Evolutionary conservation across 2,797 vertebrate genomes (phyloP), one percentile per base, ranked within the genome.

Genomic region (Sitta carolinensis): DNA sequence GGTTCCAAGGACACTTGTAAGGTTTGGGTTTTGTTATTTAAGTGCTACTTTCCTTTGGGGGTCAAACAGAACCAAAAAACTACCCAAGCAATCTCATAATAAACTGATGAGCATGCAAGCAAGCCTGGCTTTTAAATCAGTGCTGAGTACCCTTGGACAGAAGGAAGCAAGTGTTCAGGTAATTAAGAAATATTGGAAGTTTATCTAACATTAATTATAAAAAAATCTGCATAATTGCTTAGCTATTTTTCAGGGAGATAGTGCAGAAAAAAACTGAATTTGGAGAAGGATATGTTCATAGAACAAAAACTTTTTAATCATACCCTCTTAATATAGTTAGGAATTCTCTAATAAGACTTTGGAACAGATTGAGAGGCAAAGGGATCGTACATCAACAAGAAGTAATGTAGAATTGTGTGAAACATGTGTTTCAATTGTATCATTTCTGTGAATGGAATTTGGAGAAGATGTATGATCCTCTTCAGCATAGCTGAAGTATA

Each of bases 131-230:
- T 94, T 86, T 73, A 76, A 90, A 84, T 93, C 75, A 77, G 4
- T 58, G 45, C 54, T 82, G 36, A 30, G 22, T 91, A 90, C 45
- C 69, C 36, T 88, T 93, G 87, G 73, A 86, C 73, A 93, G 89
- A 91, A 93, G 82, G 79, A 92, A 91, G 36, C 30, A 68, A 89
- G 23, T 2, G 5, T 82, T 78, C 10, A 59, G 52, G 5, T 85
- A 75, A 91, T 84, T 63, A 86, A 76, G 51, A 94, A 94, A 77
- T 88, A 86, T 5, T 94, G 66, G 27, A 72, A 58, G 47, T 83
- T 94, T 94, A 48, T 72, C 11, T 85, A 82, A 72, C 21, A 40
- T 45, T 57, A 93, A 73, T 87, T 84, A 40, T 25, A 47, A 62
- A 69, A 79, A 79, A 87, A 69, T 43, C 38, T 85, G 48, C 26